Evolutionary conservation across 2,888 invertebrate genomes (phyloP), one percentile per base, ranked within the genome.

Genomic region (Gandaritis pyraliata): DNA sequence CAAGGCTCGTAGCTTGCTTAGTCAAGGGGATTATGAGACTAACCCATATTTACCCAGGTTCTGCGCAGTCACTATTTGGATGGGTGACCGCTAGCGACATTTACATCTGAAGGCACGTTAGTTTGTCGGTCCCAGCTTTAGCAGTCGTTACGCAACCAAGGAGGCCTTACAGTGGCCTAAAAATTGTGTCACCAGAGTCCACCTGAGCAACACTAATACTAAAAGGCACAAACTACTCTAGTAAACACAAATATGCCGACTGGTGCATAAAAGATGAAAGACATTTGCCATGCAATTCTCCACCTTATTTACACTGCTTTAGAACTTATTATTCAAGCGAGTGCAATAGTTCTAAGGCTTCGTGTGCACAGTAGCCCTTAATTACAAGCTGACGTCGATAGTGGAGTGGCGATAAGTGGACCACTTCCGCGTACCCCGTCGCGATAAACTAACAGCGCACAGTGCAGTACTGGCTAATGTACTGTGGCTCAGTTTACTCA

Each of bases 401-500:
- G 62, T 18, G 30, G 54, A 50, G 62, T 53, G 53, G 49, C 54
- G 58, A 63, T 63, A 63, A 58, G 62, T 63, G 58, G 46, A 29
- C 39, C 46, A 58, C 62, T 63, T 63, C 62, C 61, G 61, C 15
- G 29, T 33, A 11, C 49, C 59, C 59, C 53, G 49, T 36, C 49
- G 45, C 58, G 58, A 50, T 62, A 62, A 58, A 58, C 62, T 49
- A 57, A 57, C 61, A 33, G n/a, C 16, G 39, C 38, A 52, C 58
- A 11, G 23, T 46, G 23, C 23, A 41, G 38, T 10, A 48, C 16
- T 30, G 38, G 38, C 11, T 39, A 47, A 41, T 47, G 13, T 33
- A 54, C 33, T 11, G 33, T 8, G 10, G 33, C 33, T 33, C 6
- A 23, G 23, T 23, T 23, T 23, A 23, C 5, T 23, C 23, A 23